Evolutionary conservation across 1,140 invertebrate species (phyloP).

Genomic region (Drosophila ogumai): DNA sequence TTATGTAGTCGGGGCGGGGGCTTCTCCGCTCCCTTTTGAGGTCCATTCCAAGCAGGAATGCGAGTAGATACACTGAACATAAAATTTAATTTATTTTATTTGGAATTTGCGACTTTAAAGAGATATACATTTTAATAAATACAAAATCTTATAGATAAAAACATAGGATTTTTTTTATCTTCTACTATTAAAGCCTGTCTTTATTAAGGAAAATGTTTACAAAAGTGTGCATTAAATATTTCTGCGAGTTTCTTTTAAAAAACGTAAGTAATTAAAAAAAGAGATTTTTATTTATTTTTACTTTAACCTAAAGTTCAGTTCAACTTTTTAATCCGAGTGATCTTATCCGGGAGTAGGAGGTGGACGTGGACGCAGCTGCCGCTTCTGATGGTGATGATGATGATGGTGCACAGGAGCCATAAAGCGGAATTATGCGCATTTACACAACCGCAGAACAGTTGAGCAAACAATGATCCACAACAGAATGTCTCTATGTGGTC

Average conservation of each 20-base stretch:
- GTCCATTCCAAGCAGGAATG: conserved; percentile 59
- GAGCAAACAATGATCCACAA: conserved; percentile 52
- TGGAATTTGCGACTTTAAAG: background rate
- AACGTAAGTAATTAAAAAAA: too few relatives aligned
- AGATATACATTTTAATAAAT: background rate
- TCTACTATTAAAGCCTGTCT: too few relatives aligned
- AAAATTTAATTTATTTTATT: background rate
- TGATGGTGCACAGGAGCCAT: conserved; percentile 70
- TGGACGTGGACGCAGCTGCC: conserved; percentile 45
- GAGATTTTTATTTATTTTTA: too few relatives aligned
- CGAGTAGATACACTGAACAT: background rate
- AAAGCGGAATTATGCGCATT: conserved; percentile 80
- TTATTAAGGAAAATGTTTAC: too few relatives aligned
- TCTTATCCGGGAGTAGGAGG: conserved; percentile 13
- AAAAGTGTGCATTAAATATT: too few relatives aligned
- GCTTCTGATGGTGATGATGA: conserved; percentile 23
- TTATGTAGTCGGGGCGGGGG: conserved; percentile 64
- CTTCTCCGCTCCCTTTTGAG: conserved; percentile 47
- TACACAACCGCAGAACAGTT: conserved; percentile 74
- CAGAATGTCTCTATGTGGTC: conserved; percentile 35
- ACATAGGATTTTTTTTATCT: background rate
- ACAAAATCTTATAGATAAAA: background rate
- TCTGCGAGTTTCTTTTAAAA: too few relatives aligned
- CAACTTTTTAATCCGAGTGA: background rate
- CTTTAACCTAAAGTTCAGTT: too few relatives aligned